phyloP scores from a whole-genome alignment of 2,888 invertebrate genomes.

The Nomada ferruginata region DNA sequence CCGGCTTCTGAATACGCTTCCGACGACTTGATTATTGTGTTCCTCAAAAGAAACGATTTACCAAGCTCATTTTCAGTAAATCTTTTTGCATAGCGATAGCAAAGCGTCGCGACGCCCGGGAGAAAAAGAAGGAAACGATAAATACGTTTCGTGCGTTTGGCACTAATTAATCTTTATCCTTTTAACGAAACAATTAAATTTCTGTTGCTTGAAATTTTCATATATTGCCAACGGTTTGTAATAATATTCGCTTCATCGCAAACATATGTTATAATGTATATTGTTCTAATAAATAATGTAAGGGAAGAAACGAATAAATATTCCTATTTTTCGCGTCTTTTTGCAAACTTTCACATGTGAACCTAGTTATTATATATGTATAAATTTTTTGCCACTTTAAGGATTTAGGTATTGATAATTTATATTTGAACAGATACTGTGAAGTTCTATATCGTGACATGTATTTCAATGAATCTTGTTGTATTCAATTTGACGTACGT shows the following conservation, averaged over 20 bases:
- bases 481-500: not conserved
- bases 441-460: not conserved
- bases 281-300: too few species aligned
- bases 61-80: not conserved
- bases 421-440: too few species aligned
- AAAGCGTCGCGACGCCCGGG: not conserved
- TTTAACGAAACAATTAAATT: not conserved
- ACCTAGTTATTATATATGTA: too few species aligned
- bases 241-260: too few species aligned
- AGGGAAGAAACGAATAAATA: too few species aligned
- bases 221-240: not conserved
- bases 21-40: constrained; percentile 6
- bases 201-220: not conserved
- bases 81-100: not conserved
- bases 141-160: not conserved
- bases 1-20: constrained; percentile 9
- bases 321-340: too few species aligned
- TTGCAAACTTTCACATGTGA: too few species aligned
- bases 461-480: not conserved
- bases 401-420: too few species aligned
- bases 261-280: too few species aligned
- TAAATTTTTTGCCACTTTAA: too few species aligned
- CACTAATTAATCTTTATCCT: not conserved
- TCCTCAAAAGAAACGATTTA: not conserved
- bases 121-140: not conserved